Evolutionary conservation across 1,140 invertebrate genomes (phyloP).

Genomic region (Micrasema minimum): DNA sequence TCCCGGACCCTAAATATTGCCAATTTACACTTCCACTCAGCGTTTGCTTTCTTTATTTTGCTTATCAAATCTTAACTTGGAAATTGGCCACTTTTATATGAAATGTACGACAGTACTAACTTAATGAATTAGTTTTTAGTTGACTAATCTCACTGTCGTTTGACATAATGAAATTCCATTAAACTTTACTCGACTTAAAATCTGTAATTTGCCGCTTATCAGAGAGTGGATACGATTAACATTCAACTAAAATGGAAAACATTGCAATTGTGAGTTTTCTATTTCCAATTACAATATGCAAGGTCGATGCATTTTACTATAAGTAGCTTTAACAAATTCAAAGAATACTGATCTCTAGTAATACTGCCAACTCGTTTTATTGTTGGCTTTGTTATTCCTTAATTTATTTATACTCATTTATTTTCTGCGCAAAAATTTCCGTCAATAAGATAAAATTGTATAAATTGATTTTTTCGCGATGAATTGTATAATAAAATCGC

Average conservation of each 20-base stretch:
- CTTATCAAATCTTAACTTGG: too few relatives aligned
- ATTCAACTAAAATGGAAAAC: background rate
- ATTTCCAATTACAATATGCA: conserved; percentile 3
- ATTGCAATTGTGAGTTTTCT: background rate
- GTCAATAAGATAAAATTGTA: conserved; percentile 13
- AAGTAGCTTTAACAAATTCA: conserved; percentile 33
- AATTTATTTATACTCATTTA: conserved; percentile 18
- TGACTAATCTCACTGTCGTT: too few relatives aligned
- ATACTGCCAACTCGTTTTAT: conserved; percentile 21
- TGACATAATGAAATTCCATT: too few relatives aligned
- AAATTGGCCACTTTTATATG: too few relatives aligned
- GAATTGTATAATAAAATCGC: too few relatives aligned
- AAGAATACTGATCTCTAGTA: conserved; percentile 33
- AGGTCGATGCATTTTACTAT: conserved; percentile 11
- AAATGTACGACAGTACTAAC: too few relatives aligned
- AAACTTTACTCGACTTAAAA: too few relatives aligned
- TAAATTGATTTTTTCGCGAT: background rate
- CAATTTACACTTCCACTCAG: too few relatives aligned
- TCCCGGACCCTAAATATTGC: conserved; percentile 16
- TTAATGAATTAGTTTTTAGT: too few relatives aligned
- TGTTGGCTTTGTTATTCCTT: conserved; percentile 16
- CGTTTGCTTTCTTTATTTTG: too few relatives aligned
- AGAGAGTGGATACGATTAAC: too few relatives aligned
- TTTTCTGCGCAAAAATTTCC: conserved; percentile 24
- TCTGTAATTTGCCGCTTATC: too few relatives aligned